Evolutionary conservation across 2,888 invertebrate genomes (phyloP), one percentile per base, ranked within the genome.

Genomic region (Ormyrus pomaceus): DNA sequence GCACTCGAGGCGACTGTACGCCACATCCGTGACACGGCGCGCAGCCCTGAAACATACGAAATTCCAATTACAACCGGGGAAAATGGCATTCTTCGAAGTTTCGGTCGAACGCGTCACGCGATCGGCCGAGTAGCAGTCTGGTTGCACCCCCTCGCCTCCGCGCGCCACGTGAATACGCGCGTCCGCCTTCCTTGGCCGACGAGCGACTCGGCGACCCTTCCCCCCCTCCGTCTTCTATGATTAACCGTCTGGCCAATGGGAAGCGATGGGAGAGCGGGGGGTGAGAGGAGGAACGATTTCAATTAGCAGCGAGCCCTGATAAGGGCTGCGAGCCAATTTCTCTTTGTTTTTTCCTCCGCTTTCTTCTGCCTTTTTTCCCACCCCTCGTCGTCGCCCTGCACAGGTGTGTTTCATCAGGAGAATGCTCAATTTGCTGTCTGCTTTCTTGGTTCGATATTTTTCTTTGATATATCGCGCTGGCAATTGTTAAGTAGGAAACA

Each of bases 261-360:
- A 80, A 53, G 5, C 69, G 64, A 78, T 77, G 81, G 64, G 70
- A 55, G 13, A 19, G 79, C 19, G 50, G 64, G 56, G 55, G 59
- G 2, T 19, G 72, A 59, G 50, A 69, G 59, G 34, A 66, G n/a
- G 66, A 72, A 50, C 69, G 66, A 76, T 72, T 80, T 80, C 80
- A 80, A 80, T 80, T 76, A 80, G 72, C 72, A 19, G 56, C 50
- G 45, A 56, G 55, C 46, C 4, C 65, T 55, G 80, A 80, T 80
- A 76, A 76, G 71, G 34, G 59, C 51, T 66, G 55, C 11, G 56
- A 59, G 72, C 51, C 71, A 66, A 76, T 71, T 53, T 76, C 56
- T 80, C 75, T 71, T 61, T n/a, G 45, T 68, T 68, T 61, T 70
- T 55, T 34, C 46, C 48, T 58, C 62, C 19, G 56, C 65, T 9